A percentile compares a stretch with the other conserved stretches of the same genome.
Evolutionary conservation across 1,140 invertebrate species (phyloP).

Genomic region (Meloidogyne floridensis): DNA sequence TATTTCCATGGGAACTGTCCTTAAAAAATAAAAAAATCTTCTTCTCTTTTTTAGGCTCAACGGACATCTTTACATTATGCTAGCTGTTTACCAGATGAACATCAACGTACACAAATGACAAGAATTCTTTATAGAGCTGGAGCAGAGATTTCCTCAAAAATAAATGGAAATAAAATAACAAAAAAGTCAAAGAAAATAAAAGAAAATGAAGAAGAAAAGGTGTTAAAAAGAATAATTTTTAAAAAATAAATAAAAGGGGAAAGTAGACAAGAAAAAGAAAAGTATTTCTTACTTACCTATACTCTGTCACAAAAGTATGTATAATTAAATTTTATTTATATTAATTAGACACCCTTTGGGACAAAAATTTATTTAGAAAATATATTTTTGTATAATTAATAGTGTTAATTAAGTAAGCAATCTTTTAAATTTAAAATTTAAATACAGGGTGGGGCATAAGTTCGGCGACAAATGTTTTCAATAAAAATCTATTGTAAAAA

Average conservation of each 20-base stretch:
- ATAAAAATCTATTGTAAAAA: too few species aligned
- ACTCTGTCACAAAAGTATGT: too few species aligned
- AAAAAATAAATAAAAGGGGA: neutral
- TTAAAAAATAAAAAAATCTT: constrained; percentile 18
- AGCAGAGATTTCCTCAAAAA: constrained; percentile 19
- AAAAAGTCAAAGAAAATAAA: neutral
- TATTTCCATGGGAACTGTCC: constrained; percentile 24
- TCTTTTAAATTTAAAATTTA: too few species aligned
- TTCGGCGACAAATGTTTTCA: too few species aligned
- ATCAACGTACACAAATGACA: constrained; percentile 29
- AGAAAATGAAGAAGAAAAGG: neutral
- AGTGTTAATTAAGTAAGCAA: too few species aligned
- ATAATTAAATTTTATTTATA: too few species aligned
- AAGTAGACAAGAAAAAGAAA: too few species aligned
- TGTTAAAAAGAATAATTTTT: neutral
- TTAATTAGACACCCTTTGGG: too few species aligned
- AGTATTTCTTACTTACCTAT: too few species aligned
- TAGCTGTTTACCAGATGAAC: constrained; percentile 24
- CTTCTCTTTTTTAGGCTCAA: constrained; percentile 21
- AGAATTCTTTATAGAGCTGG: constrained; percentile 32
- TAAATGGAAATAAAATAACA: neutral
- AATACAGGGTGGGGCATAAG: too few species aligned
- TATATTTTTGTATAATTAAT: too few species aligned
- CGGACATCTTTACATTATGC: constrained; percentile 37
- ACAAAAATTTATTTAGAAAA: too few species aligned